Evolutionary conservation across 1,140 invertebrate genomes (phyloP).

Genomic region (Drosophila repleta): DNA sequence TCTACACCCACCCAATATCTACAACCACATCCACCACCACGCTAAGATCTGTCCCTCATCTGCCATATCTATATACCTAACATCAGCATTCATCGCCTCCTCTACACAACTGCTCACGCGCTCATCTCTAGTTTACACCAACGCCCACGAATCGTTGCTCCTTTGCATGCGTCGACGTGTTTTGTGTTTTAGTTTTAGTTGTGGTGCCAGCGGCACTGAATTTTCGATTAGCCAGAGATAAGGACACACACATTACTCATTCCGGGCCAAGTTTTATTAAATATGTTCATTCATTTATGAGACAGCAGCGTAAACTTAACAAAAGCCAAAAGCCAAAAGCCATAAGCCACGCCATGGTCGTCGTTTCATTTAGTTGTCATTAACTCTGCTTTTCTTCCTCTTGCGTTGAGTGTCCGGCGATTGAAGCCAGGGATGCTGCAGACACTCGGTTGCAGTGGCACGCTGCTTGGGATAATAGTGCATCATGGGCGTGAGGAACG

Average conservation of each 20-base stretch:
- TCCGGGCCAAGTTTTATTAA: conserved; percentile 8
- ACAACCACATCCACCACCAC: too few species aligned
- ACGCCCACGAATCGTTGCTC: background rate
- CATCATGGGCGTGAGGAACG: conserved; percentile 97
- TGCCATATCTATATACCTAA: too few species aligned
- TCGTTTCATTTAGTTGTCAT: conserved; percentile 51
- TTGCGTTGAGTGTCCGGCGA: too few species aligned
- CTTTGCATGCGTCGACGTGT: conserved; percentile 59
- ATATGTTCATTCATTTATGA: conserved; percentile 29
- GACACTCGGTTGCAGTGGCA: conserved; percentile 95
- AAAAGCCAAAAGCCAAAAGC: conserved; percentile 54
- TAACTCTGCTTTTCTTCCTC: background rate
- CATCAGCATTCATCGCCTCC: too few species aligned
- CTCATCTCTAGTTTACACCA: conserved; percentile 19
- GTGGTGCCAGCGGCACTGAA: conserved; percentile 42
- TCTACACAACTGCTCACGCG: background rate
- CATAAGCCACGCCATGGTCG: background rate
- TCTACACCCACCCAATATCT: too few species aligned
- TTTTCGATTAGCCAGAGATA: conserved; percentile 60
- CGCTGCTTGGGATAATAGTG: conserved; percentile 94
- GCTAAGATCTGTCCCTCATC: too few species aligned
- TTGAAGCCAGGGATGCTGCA: conserved; percentile 94
- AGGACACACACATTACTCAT: conserved; percentile 1
- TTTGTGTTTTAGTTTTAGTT: conserved; percentile 56
- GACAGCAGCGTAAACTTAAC: conserved; percentile 7